These are phyloP conservation scores for Notolepis coatsorum DNA, from an alignment of 2,797 vertebrate species.

Conservation along the genomic window DNA sequence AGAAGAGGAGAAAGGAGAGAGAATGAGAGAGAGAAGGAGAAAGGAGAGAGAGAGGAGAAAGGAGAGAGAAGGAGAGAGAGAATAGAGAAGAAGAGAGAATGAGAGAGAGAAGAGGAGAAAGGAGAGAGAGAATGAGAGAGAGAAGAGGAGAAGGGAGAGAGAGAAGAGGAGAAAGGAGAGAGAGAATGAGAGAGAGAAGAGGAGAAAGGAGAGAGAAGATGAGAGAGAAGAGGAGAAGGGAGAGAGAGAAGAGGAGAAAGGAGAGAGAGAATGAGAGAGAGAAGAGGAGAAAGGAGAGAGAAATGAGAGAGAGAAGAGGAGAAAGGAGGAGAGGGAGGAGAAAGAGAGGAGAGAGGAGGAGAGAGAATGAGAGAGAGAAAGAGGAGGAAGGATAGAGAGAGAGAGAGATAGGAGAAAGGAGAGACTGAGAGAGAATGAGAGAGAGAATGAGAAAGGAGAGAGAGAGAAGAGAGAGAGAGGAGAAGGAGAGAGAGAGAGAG, in stretches of 20 bases:
- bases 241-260: neutral
- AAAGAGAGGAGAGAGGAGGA: neutral
- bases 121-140: too few species aligned
- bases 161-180: neutral
- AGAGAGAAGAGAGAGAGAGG: conserved; percentile 12
- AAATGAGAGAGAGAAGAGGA: conserved; percentile 14
- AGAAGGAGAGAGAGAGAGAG: neutral
- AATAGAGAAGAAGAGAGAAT: too few species aligned
- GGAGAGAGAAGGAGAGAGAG: neutral
- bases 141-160: conserved; percentile 26
- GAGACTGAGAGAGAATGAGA: conserved; percentile 3
- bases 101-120: too few species aligned
- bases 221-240: too few species aligned
- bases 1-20: too few species aligned
- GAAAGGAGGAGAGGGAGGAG: neutral
- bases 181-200: neutral
- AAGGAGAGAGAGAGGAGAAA: neutral
- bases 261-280: neutral
- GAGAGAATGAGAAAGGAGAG: neutral
- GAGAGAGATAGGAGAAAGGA: conserved; percentile 17
- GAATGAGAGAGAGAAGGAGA: too few species aligned
- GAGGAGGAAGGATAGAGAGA: neutral
- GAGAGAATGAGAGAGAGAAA: neutral
- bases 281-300: conserved; percentile 21
- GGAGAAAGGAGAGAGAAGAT: too few species aligned